phyloP scores from a whole-genome alignment of 2,797 vertebrate genomes.

The Gymnocypris eckloni region DNA sequence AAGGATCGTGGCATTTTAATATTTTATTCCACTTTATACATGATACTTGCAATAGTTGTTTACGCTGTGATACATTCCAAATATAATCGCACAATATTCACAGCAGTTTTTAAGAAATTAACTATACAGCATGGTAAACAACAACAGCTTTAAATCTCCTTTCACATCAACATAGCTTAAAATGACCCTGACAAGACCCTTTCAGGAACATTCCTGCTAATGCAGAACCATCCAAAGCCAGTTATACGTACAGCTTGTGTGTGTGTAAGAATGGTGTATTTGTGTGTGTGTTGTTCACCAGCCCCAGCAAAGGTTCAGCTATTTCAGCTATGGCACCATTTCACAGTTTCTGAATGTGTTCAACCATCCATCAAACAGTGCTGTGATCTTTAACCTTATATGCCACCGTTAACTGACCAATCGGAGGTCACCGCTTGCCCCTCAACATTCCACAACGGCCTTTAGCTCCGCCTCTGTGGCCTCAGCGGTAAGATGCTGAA shows the following conservation, averaged over 20 bases:
- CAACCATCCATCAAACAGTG: slow-evolving; percentile 62
- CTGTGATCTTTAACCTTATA: slow-evolving; percentile 66
- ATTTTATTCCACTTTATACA: not conserved
- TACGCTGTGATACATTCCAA: slow-evolving; percentile 8
- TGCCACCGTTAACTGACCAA: slow-evolving; percentile 59
- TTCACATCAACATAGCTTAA: not conserved
- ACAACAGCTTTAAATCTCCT: slow-evolving; percentile 7
- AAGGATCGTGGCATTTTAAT: not conserved
- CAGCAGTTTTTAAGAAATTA: not conserved
- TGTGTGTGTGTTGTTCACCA: slow-evolving; percentile 33
- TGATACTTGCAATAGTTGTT: not conserved
- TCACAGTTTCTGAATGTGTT: slow-evolving; percentile 62
- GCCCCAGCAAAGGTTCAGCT: slow-evolving; percentile 45
- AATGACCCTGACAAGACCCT: not conserved
- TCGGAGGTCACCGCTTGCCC: slow-evolving; percentile 65
- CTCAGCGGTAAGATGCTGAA: slow-evolving; percentile 58
- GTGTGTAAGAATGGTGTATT: not conserved
- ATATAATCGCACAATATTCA: slow-evolving; percentile 16
- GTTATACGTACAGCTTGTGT: slow-evolving; percentile 17
- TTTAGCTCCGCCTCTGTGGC: slow-evolving; percentile 33
- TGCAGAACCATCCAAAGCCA: slow-evolving; percentile 15
- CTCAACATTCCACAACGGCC: slow-evolving; percentile 54
- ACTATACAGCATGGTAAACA: not conserved
- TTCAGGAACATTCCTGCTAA: slow-evolving; percentile 55
- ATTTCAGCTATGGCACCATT: slow-evolving; percentile 62